Base-by-base conservation (phyloP, 2,797 vertebrate genomes). In the Gymnoscopelus microlampas region DNA sequence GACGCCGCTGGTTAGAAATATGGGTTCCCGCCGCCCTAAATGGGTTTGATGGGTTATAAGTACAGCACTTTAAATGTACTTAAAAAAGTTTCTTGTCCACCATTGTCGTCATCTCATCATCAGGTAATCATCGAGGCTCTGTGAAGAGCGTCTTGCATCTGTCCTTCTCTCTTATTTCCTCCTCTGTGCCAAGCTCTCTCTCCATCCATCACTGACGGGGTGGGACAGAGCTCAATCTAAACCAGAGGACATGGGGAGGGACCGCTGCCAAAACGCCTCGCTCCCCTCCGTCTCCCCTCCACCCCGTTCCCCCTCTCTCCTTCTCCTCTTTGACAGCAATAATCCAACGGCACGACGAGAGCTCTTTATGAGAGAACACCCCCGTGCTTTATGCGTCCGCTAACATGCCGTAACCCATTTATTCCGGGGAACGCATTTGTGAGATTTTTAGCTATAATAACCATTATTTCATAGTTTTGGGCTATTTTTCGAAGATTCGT, bases 271-370 rank as follows among this genome's bases (percentile, higher is more conserved):
- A 60, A 29, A 29, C 26, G 26, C 59, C 60, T 35, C 19, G 26
- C 24, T 14, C 32, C 15, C 57, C 64, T 63, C 74, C 65, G n/a
- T 51, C 39, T 29, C 26, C 26, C 26, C 2, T 29, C 26, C 26
- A 19, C 19, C 19, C 19, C 19, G 19, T 29, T 29, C 26, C 26
- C 3, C 26, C 26, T 56, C 26, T 56, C 51, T 32, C 29, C 23
- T 8, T 32, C 13, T 35, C 39, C n/a, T 3, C 53, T 72, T 61
- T 5, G 63, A 74, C 69, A 44, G 61, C 26, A 49, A 66, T 70
- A 19, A 74, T 84, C 26, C 71, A 76, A 54, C 73, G 1, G 24
- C 63, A 65, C 75, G 72, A 68, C 72, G 66, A 44, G 77, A 68
- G 8, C 6, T 29, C 26, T 29, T 29, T 29, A 29, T 29, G 26